Percentiles rank a stretch among this genome's conserved stretches.
phyloP scores from a whole-genome alignment of 2,888 invertebrate species.

The Achlya flavicornis region DNA sequence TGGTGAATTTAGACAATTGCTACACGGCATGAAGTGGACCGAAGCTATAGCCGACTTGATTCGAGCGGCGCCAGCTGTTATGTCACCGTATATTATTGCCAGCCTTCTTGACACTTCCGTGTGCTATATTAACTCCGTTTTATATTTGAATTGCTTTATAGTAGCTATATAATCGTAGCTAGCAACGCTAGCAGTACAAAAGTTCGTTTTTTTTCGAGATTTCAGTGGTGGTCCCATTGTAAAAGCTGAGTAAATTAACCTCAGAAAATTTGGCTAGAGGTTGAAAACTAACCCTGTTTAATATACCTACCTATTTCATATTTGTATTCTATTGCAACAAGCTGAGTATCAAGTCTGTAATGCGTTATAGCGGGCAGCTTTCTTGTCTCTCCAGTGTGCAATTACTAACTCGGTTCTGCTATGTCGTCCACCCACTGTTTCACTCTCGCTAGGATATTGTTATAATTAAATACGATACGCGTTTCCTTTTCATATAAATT shows the following conservation, averaged over 20 bases:
- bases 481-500: background rate
- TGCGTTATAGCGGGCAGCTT: background rate
- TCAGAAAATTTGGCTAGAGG: too few species aligned
- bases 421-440: background rate
- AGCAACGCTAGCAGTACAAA: too few species aligned
- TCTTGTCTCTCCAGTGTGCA: background rate
- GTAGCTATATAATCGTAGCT: background rate
- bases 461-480: background rate
- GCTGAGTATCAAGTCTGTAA: too few species aligned
- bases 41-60: background rate
- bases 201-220: too few species aligned
- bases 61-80: constrained; percentile 5
- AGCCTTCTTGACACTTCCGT: background rate
- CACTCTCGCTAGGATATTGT: constrained; percentile 1
- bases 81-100: background rate
- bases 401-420: too few species aligned
- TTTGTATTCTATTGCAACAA: too few species aligned
- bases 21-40: background rate
- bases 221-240: too few species aligned
- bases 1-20: background rate
- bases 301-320: too few species aligned
- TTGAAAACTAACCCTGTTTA: too few species aligned
- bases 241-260: too few species aligned
- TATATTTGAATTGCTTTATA: background rate
- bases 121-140: background rate